A percentile compares a stretch with the other conserved stretches of the same genome.
Evolutionary conservation across 2,797 vertebrate species (phyloP).

Genomic region (Hephaestus fuliginosus): DNA sequence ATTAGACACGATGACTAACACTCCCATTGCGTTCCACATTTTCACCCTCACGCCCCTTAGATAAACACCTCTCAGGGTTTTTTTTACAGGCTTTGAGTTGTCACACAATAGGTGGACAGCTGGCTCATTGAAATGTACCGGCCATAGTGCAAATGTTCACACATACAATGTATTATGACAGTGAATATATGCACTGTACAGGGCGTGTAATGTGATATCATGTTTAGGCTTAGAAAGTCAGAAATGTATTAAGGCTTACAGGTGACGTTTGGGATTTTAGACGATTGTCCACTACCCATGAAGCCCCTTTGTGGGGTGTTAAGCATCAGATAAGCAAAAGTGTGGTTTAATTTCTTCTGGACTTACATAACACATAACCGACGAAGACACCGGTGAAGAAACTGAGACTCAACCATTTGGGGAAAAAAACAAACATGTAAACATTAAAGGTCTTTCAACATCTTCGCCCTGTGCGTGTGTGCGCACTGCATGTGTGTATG

Average conservation of each 20-base stretch:
- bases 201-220: neutral
- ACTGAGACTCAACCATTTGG: neutral
- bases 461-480: slow-evolving; percentile 5
- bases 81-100: neutral
- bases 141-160: neutral
- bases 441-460: too few species aligned
- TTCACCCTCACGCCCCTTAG: slow-evolving; percentile 17
- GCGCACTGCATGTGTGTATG: too few species aligned
- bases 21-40: neutral
- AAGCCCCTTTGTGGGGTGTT: neutral
- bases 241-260: neutral
- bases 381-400: neutral
- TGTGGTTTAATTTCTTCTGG: neutral
- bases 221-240: neutral
- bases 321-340: neutral
- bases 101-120: neutral
- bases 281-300: neutral
- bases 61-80: neutral
- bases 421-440: neutral
- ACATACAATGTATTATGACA: neutral
- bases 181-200: neutral
- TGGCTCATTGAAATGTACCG: neutral
- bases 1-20: neutral
- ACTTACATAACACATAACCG: neutral
- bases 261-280: neutral